Evolutionary conservation across 2,888 invertebrate genomes (phyloP).

Genomic region (Polydrusus pterygomalis): DNA sequence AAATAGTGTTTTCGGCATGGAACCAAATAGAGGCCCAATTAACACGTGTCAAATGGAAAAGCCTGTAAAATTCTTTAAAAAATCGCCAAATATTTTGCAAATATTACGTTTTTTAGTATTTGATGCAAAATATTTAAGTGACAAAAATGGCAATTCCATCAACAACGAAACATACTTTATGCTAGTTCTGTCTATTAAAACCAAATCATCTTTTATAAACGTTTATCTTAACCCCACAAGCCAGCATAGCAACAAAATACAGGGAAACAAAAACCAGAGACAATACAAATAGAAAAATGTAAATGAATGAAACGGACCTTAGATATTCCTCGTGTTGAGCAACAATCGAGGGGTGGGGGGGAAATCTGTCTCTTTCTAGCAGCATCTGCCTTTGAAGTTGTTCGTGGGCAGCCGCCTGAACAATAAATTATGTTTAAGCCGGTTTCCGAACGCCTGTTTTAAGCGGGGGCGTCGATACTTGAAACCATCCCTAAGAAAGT

Average conservation of each 20-base stretch:
- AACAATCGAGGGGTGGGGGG: slow-evolving; percentile 78
- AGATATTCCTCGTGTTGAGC: slow-evolving; percentile 81
- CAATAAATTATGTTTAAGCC: slow-evolving; percentile 41
- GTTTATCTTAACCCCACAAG: slow-evolving; percentile 30
- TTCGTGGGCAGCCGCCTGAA: slow-evolving; percentile 87
- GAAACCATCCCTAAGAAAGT: too few relatives aligned
- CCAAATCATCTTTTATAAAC: slow-evolving; percentile 37
- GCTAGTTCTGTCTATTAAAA: too few relatives aligned
- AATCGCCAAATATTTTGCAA: too few relatives aligned
- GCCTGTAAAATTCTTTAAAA: too few relatives aligned
- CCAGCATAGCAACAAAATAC: slow-evolving; percentile 30
- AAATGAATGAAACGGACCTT: slow-evolving; percentile 71
- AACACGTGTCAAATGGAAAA: too few relatives aligned
- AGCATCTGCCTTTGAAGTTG: slow-evolving; percentile 89
- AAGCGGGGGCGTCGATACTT: too few relatives aligned
- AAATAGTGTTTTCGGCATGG: too few relatives aligned
- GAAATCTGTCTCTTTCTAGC: slow-evolving; percentile 86
- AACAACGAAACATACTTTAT: too few relatives aligned
- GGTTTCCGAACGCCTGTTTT: not conserved
- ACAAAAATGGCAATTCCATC: too few relatives aligned
- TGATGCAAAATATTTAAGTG: too few relatives aligned
- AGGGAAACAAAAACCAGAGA: slow-evolving; percentile 24
- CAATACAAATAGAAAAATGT: slow-evolving; percentile 24
- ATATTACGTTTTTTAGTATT: too few relatives aligned
- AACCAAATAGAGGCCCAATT: too few relatives aligned